phyloP scores from a whole-genome alignment of 2,888 invertebrate genomes.

The Vesta saturnalis region DNA sequence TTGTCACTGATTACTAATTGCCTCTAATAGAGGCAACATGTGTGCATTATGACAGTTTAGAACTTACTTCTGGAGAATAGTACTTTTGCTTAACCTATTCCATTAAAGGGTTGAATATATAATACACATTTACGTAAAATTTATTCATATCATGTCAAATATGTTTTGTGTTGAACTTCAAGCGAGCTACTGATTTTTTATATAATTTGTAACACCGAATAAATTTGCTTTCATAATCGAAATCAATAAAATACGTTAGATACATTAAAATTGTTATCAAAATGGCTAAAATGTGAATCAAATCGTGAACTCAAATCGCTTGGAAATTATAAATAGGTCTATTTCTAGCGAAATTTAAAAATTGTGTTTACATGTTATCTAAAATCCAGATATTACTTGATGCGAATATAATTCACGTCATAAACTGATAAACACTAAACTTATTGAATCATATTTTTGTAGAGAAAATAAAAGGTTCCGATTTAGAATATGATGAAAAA shows the following conservation, averaged over 20 bases:
- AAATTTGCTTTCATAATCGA: neutral
- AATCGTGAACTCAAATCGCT: conserved; percentile 36
- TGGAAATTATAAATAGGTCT: conserved; percentile 38
- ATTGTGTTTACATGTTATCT: neutral
- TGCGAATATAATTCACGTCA: conserved; percentile 1
- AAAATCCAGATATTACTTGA: neutral
- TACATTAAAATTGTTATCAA: conserved; percentile 31
- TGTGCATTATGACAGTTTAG: conserved; percentile 60
- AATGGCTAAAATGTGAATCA: conserved; percentile 36
- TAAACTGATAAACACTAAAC: conserved; percentile 2
- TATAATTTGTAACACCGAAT: neutral
- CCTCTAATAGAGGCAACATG: conserved; percentile 60
- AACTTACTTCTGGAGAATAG: conserved; percentile 54
- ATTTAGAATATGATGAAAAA: conserved; percentile 42
- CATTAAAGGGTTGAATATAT: conserved; percentile 52
- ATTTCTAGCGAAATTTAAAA: conserved; percentile 30
- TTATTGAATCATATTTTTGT: neutral
- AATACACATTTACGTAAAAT: neutral
- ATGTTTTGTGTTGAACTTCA: too few relatives aligned
- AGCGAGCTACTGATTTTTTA: neutral
- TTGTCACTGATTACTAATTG: conserved; percentile 61
- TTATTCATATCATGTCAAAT: neutral
- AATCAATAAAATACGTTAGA: conserved; percentile 20
- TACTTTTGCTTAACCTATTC: conserved; percentile 52
- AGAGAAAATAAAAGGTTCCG: neutral